Conservation (phyloP, 53 echinoderm and acorn worm genomes). For the Echinometra lucunter region DNA sequence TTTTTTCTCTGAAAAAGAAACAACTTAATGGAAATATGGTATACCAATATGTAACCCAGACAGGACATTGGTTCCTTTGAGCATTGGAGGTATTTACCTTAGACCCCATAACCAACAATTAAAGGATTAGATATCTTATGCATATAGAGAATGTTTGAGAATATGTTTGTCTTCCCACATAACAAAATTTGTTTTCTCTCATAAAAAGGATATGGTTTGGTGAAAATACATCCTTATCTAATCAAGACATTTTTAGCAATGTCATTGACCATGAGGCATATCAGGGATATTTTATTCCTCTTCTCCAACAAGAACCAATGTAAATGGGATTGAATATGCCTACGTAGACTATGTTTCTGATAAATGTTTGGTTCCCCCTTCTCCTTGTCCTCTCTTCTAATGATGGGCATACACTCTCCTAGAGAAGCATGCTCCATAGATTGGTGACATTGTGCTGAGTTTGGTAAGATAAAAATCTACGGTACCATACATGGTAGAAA, state of each 20-base stretch:
- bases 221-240: neutral
- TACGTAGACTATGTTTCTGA: neutral
- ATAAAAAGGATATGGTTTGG: neutral
- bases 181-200: neutral
- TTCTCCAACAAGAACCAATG: neutral
- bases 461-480: neutral
- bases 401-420: neutral
- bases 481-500: neutral
- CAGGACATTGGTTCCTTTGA: neutral
- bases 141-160: neutral
- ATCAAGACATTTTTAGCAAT: neutral
- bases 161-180: neutral
- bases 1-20: neutral
- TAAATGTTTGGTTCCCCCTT: neutral
- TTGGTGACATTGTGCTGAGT: neutral
- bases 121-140: neutral
- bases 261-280: too few relatives aligned
- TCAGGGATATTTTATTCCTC: too few relatives aligned
- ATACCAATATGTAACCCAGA: neutral
- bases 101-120: neutral
- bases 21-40: neutral
- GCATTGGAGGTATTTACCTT: neutral
- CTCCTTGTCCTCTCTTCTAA: neutral
- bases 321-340: too few relatives aligned
- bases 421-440: neutral